Evolutionary conservation across 2,113 vertebrate genomes (phyloP).

Genomic region (Salminus brasiliensis): DNA sequence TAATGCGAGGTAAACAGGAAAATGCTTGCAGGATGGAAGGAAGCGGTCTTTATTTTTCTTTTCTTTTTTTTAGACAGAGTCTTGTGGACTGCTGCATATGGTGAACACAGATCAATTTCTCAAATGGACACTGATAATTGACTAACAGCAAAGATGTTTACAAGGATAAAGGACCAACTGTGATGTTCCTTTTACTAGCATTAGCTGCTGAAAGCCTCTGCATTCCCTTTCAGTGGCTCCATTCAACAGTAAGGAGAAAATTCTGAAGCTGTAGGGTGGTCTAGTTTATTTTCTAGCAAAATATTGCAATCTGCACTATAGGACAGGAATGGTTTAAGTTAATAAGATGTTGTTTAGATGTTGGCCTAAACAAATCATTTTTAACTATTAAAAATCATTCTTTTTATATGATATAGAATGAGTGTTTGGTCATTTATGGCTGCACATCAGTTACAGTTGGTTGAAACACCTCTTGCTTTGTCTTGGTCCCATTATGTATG

Average conservation of each 20-base stretch:
- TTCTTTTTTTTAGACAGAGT: conserved; percentile 60
- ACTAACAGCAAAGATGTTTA: conserved; percentile 18
- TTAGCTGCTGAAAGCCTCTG: not conserved
- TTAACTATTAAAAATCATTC: too few species aligned
- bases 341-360: too few species aligned
- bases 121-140: conserved; percentile 17
- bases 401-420: too few species aligned
- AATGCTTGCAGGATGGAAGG: conserved; percentile 68
- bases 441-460: too few species aligned
- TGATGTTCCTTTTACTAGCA: conserved; percentile 5
- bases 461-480: too few species aligned
- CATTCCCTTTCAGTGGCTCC: conserved; percentile 7
- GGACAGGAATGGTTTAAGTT: too few species aligned
- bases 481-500: too few species aligned
- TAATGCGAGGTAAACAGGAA: conserved; percentile 79
- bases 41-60: conserved; percentile 73
- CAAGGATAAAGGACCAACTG: not conserved
- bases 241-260: not conserved
- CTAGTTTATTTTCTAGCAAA: too few species aligned
- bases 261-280: not conserved
- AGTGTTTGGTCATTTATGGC: too few species aligned
- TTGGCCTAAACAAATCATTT: too few species aligned
- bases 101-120: conserved; percentile 17
- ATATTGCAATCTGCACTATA: too few species aligned
- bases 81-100: conserved; percentile 30